Base-by-base conservation (phyloP, 2,113 vertebrate genomes). In the Gymnocephalus cernua region DNA sequence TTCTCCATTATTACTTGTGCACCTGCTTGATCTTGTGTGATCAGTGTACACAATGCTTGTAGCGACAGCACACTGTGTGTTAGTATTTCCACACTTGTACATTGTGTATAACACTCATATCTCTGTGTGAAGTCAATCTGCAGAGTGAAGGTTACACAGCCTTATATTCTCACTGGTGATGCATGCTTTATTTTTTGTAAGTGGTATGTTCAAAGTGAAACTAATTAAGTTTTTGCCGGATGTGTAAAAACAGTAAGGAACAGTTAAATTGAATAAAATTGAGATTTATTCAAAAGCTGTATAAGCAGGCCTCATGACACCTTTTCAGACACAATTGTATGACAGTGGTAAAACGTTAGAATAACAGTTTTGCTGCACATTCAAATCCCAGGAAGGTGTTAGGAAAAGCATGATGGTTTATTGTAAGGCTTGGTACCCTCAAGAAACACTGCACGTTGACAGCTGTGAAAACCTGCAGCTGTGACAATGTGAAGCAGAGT, bases 71-170 rank as follows among this genome's bases (percentile, higher is more conserved):
- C 16, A 23, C 35, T 41, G 64, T 32, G 48, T 63, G 27, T 12
- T 14, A n/a, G 21, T 48, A 47, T 54, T 32, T 51, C 18, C 25
- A n/a, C 21, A 10, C 12, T 10, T 50, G 9, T 29, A 10, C 16
- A 35, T 32, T 65, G 59, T 41, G 7, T 9, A 25, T 45, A 67
- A 56, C 73, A 73, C 54, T 77, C 23, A 67, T 59, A 58, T 70
- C 11, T 51, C 13, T 54, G 56, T 64, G 74, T 69, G 57, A 70
- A 82, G 9, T 82, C 51, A n/a, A n/a, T 14, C 69, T 53, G 56
- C 38, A 59, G 32, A 21, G 10, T 3, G 9, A 59, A 76, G 32
- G 25, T 47, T 16, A 6, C 10, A 12, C 35, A 2, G 14, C 6
- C 16, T 65, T 54, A 27, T 63, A 67, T 7, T 56, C 35, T 47